Conservation (phyloP, 2,113 vertebrate species). For the Planiliza haematocheilus region DNA sequence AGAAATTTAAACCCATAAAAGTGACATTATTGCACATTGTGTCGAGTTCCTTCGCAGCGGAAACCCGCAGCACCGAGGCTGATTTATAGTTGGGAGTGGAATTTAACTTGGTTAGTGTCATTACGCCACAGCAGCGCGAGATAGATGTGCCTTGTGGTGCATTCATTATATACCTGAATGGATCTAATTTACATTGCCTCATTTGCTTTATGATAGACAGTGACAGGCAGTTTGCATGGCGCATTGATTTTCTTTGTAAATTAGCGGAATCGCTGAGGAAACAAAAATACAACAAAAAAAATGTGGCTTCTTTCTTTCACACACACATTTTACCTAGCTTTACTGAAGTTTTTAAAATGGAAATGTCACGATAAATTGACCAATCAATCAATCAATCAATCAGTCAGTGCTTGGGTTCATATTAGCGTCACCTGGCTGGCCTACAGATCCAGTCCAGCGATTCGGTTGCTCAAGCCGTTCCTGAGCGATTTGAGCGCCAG, state of each 20-base stretch:
- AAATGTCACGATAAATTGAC: constrained; percentile 20
- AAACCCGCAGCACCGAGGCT: constrained; percentile 38
- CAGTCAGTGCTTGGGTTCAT: constrained; percentile 47
- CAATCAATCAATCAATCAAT: constrained; percentile 49
- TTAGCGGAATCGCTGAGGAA: constrained; percentile 1
- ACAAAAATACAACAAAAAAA: neutral
- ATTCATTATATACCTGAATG: constrained; percentile 39
- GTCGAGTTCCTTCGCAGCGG: constrained; percentile 32
- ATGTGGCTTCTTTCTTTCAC: too few relatives aligned
- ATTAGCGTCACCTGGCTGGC: constrained; percentile 54
- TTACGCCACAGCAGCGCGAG: constrained; percentile 25
- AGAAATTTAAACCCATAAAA: constrained; percentile 61
- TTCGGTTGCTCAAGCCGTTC: constrained; percentile 18
- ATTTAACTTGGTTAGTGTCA: constrained; percentile 64
- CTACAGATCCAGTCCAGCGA: constrained; percentile 35
- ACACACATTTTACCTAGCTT: neutral
- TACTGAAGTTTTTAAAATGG: constrained; percentile 28
- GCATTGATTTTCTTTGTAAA: constrained; percentile 42
- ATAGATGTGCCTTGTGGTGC: constrained; percentile 54
- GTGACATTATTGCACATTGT: constrained; percentile 52
- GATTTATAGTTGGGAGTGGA: constrained; percentile 50
- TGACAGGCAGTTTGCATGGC: constrained; percentile 16
- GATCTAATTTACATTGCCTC: constrained; percentile 42
- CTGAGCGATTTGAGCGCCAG: constrained; percentile 54
- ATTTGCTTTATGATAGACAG: constrained; percentile 32